Evolutionary conservation across 2,888 invertebrate genomes (phyloP), one percentile per base, ranked within the genome.

Genomic region (Sturmia bella): DNA sequence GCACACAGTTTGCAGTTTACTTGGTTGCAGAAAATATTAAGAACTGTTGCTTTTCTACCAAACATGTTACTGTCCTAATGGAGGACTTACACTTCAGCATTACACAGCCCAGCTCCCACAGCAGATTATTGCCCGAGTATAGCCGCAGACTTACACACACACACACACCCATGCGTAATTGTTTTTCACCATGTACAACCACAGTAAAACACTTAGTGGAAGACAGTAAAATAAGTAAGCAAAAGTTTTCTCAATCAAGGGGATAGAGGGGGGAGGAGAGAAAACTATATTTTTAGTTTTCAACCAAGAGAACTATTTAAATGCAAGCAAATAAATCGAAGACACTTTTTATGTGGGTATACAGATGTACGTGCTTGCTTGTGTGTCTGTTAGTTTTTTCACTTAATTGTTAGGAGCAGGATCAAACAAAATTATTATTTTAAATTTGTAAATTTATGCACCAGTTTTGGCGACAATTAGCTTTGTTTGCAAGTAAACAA

Each of bases 401-500:
- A 37, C 52, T n/a, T 37, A 52, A 15, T 17, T 45, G 48, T 19
- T 61, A 72, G 43, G 21, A 57, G 52, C 52, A 54, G 59, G 24
- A 32, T 27, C 43, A 79, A n/a, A 15, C 50, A 70, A 54, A 83
- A 75, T 77, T 70, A 83, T 83, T 77, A 73, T 77, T 76, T 76
- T 52, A 73, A 80, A 66, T 73, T 64, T 24, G 37, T 37, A 73
- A 80, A 80, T 83, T 72, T 80, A 83, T 83, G 73, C 68, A 64
- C 19, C 52, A 73, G 57, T 77, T 80, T 80, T 56, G 83, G 70
- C 73, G 73, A 80, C 83, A 83, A 83, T 83, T 83, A 83, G 80
- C 69, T 69, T 69, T 83, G 66, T 76, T 74, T 78, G 66, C 61
- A 75, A 75, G 79, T 66, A 79, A 83, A 79, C 75, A 79, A 75